Base-by-base conservation (phyloP, 2,888 invertebrate genomes). In the Amaurobius ferox region DNA sequence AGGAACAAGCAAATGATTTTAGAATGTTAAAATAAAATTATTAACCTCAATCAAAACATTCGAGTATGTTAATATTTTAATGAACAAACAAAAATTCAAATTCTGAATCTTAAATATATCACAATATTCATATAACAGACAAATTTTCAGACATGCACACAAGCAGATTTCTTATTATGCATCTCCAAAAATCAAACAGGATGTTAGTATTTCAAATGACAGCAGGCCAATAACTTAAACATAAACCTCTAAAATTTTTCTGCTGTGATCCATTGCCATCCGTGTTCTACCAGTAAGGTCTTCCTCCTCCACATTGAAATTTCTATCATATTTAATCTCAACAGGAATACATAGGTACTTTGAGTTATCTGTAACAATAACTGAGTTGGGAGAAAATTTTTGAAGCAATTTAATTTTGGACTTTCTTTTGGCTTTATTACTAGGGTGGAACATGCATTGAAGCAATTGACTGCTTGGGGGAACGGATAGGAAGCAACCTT, bases 301-400 rank as follows among this genome's bases (percentile, higher is more conserved):
- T 32, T 32, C n/a, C 30, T 66, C 66, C 30, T 40, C 39, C 68
- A 40, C 16, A 26, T 23, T 23, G 19, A 35, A n/a, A 39, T 68
- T 16, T 68, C 40, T 39, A n/a, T 23, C 13, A 68, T 3, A 13
- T 2, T 26, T 16, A 9, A 83, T 48, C 44, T 61, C 48, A 55
- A 83, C 62, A n/a, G 83, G 83, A 39, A 77, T 29, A 19, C 77
- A 13, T 9, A 77, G n/a, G 40, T 71, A 83, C 29, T 71, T 39
- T 35, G 55, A 35, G 66, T 72, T 48, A 77, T 83, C 77, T 6
- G 77, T 76, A 11, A 83, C 32, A 77, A 77, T 44, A 26, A 55
- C 40, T 1, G 80, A 35, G 19, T 68, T 19, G 1, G 61, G 68
- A 66, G 35, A 11, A 11, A 71, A 30, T 39, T 64, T 61, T 48